Evolutionary conservation across 2,797 vertebrate genomes (phyloP).

Genomic region (Gastrophryne carolinensis): DNA sequence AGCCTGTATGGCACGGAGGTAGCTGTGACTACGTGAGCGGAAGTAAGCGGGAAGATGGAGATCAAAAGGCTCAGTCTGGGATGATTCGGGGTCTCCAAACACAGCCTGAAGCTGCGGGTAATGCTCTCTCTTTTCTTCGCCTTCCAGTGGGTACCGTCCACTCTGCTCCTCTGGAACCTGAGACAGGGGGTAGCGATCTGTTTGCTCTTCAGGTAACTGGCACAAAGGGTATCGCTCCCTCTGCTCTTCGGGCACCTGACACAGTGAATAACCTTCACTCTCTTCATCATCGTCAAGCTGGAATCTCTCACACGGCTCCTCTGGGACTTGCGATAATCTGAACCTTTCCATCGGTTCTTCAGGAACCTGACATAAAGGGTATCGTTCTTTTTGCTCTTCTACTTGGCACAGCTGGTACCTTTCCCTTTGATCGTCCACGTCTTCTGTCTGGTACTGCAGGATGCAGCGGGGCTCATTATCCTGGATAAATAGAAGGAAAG

Average conservation of each 20-base stretch:
- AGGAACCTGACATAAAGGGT: slow-evolving; percentile 30
- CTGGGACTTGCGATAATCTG: slow-evolving; percentile 27
- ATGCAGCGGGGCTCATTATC: slow-evolving; percentile 38
- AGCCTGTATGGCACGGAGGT: slow-evolving; percentile 96
- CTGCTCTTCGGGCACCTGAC: slow-evolving; percentile 34
- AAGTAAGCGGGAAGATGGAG: slow-evolving; percentile 93
- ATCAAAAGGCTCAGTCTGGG: slow-evolving; percentile 84
- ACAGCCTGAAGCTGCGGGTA: slow-evolving; percentile 49
- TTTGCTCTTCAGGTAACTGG: slow-evolving; percentile 5
- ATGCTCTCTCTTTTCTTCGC: slow-evolving; percentile 8
- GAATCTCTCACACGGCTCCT: slow-evolving; percentile 35
- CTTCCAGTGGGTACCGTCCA: not conserved
- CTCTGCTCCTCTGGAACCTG: slow-evolving; percentile 16
- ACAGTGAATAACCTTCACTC: slow-evolving; percentile 35
- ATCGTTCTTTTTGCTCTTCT: slow-evolving; percentile 36
- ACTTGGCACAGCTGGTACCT: slow-evolving; percentile 31
- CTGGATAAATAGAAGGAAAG: not conserved
- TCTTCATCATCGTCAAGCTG: slow-evolving; percentile 39
- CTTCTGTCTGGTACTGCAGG: slow-evolving; percentile 41
- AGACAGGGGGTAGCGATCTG: slow-evolving; percentile 13
- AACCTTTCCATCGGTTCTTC: slow-evolving; percentile 39
- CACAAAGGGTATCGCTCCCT: slow-evolving; percentile 32
- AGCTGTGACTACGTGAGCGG: slow-evolving; percentile 98
- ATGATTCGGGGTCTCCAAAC: slow-evolving; percentile 84
- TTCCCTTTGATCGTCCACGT: slow-evolving; percentile 30